Percentiles rank a stretch among this genome's conserved stretches.
Evolutionary conservation across 2,113 vertebrate genomes (phyloP).

Genomic region (Thinocorus orbignyianus): DNA sequence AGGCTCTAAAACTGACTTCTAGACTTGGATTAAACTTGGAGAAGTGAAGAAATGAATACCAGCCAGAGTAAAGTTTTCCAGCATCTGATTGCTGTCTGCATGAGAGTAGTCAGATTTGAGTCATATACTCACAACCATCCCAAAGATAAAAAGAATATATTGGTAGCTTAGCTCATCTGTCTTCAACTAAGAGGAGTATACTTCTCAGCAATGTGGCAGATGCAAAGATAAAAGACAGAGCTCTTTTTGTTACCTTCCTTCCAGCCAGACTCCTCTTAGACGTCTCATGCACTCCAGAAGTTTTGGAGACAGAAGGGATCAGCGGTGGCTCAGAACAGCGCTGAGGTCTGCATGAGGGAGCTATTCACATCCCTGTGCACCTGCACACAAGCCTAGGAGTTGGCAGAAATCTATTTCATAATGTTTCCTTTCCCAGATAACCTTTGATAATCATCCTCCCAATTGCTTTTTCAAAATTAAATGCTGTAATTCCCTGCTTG

Average conservation of each 20-base stretch:
- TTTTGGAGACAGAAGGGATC: neutral
- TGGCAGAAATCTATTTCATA: neutral
- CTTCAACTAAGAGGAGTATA: neutral
- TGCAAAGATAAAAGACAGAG: neutral
- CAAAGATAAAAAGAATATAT: neutral
- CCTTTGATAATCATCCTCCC: conserved; percentile 1
- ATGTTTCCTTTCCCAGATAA: conserved; percentile 8
- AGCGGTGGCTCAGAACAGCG: accelerated
- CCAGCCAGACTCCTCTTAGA: neutral
- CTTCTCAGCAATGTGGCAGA: neutral
- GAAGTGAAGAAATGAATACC: neutral
- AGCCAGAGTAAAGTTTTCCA: neutral
- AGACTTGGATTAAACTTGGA: neutral
- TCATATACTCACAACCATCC: neutral
- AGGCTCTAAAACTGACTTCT: neutral
- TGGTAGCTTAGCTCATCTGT: neutral
- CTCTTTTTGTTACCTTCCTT: accelerated
- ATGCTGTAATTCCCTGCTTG: neutral
- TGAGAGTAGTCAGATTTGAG: neutral
- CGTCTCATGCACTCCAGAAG: neutral
- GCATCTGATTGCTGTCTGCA: neutral
- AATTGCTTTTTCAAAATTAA: conserved; percentile 25
- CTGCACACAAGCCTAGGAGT: neutral
- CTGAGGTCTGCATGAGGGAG: neutral
- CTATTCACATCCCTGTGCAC: neutral